Conservation (phyloP, 2,113 vertebrate genomes). For the Alouatta palliata region DNA sequence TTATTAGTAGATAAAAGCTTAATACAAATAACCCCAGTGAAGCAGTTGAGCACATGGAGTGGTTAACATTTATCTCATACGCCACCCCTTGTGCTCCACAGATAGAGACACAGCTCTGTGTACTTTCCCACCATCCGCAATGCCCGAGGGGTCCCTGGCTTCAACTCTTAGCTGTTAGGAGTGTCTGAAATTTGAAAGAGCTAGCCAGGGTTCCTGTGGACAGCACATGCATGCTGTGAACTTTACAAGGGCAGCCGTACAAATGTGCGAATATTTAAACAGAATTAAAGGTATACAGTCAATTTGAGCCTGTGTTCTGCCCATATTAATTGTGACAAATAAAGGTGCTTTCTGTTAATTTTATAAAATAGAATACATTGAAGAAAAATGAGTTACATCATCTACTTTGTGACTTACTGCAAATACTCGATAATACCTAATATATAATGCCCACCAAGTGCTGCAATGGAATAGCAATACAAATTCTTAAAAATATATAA, state of each 20-base stretch:
- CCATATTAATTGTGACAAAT: not conserved
- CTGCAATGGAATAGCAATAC: not conserved
- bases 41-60: rapidly evolving
- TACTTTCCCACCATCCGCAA: not conserved
- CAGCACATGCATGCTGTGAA: rapidly evolving
- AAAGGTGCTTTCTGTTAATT: not conserved
- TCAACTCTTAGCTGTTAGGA: no score
- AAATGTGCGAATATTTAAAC: rapidly evolving
- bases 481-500: not conserved
- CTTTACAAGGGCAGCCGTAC: not conserved
- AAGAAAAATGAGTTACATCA: not conserved
- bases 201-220: not conserved
- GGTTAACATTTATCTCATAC: not conserved
- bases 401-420: not conserved
- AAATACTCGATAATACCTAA: not conserved
- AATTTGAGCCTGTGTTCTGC: no score
- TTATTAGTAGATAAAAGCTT: not conserved
- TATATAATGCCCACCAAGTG: not conserved
- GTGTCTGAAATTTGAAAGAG: no score
- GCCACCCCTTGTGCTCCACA: rapidly evolving
- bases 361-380: not conserved
- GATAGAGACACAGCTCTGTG: not conserved
- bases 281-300: no score
- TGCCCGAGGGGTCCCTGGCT: rapidly evolving
- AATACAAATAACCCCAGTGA: not conserved